Percentiles rank a stretch among this genome's conserved stretches.
Conservation (phyloP, 2,113 vertebrate species). For the Daphoenositta chrysoptera region DNA sequence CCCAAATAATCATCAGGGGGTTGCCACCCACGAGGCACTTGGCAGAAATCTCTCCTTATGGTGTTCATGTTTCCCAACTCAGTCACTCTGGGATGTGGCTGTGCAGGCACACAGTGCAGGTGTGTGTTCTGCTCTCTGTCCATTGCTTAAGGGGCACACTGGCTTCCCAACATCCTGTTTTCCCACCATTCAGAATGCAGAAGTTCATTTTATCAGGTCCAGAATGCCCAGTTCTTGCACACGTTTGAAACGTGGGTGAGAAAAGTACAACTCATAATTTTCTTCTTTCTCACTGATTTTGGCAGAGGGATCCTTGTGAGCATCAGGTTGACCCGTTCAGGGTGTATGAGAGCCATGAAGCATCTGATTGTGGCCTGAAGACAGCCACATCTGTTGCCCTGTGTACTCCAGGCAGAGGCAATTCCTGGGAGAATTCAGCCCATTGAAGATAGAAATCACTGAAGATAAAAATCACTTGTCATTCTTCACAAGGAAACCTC, state of each 20-base stretch:
- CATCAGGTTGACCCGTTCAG: neutral
- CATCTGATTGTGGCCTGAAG: neutral
- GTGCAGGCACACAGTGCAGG: no score
- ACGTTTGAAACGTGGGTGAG: neutral
- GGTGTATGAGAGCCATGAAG: neutral
- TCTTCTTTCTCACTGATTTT: neutral
- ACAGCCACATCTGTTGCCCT: neutral
- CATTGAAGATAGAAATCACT: neutral
- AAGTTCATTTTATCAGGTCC: neutral
- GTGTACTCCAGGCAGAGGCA: neutral
- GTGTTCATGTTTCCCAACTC: neutral
- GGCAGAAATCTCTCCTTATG: neutral
- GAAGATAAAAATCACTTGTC: neutral
- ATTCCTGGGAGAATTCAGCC: neutral
- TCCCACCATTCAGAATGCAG: neutral
- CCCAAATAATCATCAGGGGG: neutral
- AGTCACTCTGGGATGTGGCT: neutral
- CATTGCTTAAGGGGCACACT: neutral
- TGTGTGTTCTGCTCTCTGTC: neutral
- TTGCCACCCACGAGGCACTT: neutral
- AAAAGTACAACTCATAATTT: neutral
- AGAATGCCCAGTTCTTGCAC: neutral
- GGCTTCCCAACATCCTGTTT: neutral
- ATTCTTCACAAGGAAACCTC: neutral
- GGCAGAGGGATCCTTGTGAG: neutral